phyloP scores from a whole-genome alignment of 2,797 vertebrate genomes.

The Sphenopsis melanotis region DNA sequence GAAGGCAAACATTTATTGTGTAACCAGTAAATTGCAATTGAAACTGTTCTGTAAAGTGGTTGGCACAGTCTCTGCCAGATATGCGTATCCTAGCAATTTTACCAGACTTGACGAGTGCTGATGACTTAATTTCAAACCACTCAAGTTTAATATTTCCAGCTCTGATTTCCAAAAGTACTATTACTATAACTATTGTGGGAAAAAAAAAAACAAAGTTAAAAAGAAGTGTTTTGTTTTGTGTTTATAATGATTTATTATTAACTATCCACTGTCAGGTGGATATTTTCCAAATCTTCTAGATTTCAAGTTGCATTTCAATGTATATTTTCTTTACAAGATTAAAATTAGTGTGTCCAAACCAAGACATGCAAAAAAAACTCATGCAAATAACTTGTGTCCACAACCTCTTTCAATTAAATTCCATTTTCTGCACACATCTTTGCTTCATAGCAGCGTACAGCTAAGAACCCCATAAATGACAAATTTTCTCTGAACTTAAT shows the following conservation, averaged over 20 bases:
- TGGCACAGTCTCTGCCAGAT: neutral
- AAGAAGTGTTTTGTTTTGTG: neutral
- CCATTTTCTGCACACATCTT: neutral
- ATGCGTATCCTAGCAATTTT: neutral
- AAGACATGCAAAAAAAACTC: neutral
- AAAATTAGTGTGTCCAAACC: neutral
- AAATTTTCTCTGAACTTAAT: neutral
- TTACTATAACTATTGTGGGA: neutral
- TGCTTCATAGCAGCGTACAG: neutral
- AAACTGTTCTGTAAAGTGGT: neutral
- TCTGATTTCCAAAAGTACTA: neutral
- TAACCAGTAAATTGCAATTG: neutral
- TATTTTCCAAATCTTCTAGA: neutral
- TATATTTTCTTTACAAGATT: neutral
- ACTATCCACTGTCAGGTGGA: neutral
- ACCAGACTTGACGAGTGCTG: neutral
- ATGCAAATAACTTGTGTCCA: neutral
- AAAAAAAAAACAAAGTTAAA: neutral
- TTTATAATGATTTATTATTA: neutral
- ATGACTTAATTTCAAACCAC: neutral
- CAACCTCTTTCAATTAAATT: neutral
- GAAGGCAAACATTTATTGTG: neutral
- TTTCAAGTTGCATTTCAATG: neutral
- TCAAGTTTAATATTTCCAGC: neutral
- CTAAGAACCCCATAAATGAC: neutral